Base-by-base conservation (phyloP, 2,113 vertebrate genomes). In the Dryoscopus gambensis region DNA sequence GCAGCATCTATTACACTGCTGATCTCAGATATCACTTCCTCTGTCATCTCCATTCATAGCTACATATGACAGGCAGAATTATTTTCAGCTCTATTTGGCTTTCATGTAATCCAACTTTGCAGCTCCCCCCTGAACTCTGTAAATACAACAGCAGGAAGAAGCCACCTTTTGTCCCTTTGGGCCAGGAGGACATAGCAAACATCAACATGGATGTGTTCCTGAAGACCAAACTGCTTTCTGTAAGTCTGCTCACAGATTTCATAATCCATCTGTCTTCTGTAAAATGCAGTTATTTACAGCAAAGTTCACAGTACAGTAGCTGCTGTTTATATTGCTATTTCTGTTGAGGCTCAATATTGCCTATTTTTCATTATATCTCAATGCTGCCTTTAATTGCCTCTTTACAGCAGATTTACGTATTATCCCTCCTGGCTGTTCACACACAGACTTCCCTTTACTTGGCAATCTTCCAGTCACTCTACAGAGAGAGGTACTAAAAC, bases 251-350 rank as follows among this genome's bases (percentile, higher is more conserved):
- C 53, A 49, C 80, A 95, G 62, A 81, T 75, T 93, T 89, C 79
- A 70, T n/a, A 74, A 91, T 74, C 96, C 87, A 92, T 97, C 93
- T 97, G 96, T 92, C 95, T 91, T 93, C 55, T 87, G 81, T 87
- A 65, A 40, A 81, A 79, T n/a, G 22, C 28, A 84, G 84, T 65
- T 91, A 92, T 91, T 91, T 89, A 84, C 87, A 91, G 90, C 78
- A 83, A 69, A 94, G 94, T 93, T 93, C 44, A 37, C 55, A 40
- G 73, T 87, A 63, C 69, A 60, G 90, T 84, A 94, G 84, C 63
- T 64, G 55, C 65, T 93, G 70, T 93, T 90, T 94, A 78, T 79
- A 74, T 83, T 90, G 88, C 11, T 87, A 64, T 86, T 96, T 95
- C 88, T 87, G 57, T 59, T 31, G 77, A 80, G 42, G 57, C 59